These are phyloP conservation scores for Fragum whitleyi DNA, from an alignment of 2,888 invertebrate species.

Conservation along the genomic window DNA sequence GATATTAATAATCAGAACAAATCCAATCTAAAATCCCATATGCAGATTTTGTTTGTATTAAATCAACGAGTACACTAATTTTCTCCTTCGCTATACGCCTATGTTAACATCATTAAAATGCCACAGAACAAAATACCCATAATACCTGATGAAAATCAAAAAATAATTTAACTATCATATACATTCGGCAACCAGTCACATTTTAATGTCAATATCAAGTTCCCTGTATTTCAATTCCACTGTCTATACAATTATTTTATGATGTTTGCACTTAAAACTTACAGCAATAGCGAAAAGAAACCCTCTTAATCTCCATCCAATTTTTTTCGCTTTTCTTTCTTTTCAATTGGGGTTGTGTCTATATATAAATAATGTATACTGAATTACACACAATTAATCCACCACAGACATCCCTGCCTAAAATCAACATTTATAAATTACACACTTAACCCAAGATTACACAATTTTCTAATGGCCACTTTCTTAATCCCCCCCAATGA, in stretches of 20 bases:
- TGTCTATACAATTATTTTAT: not conserved
- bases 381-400: slow-evolving; percentile 30
- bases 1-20: not conserved
- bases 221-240: not conserved
- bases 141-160: not conserved
- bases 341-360: slow-evolving; percentile 17
- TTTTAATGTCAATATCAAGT: slow-evolving; percentile 13
- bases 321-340: not conserved
- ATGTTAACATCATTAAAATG: slow-evolving; percentile 8
- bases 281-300: too few relatives aligned
- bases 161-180: slow-evolving; percentile 3
- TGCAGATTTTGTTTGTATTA: too few relatives aligned
- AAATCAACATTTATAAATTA: slow-evolving; percentile 29
- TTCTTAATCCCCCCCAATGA: slow-evolving; percentile 8
- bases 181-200: not conserved
- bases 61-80: too few relatives aligned
- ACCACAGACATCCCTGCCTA: slow-evolving; percentile 19
- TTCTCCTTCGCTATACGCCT: too few relatives aligned
- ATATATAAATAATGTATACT: slow-evolving; percentile 27
- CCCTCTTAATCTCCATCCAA: slow-evolving; percentile 11
- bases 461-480: slow-evolving; percentile 21
- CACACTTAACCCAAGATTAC: slow-evolving; percentile 27
- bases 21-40: not conserved
- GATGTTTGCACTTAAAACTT: not conserved
- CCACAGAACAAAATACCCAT: not conserved